Evolutionary conservation across 2,888 invertebrate genomes (phyloP), one percentile per base, ranked within the genome.

Genomic region (Caenorhabditis virilis): DNA sequence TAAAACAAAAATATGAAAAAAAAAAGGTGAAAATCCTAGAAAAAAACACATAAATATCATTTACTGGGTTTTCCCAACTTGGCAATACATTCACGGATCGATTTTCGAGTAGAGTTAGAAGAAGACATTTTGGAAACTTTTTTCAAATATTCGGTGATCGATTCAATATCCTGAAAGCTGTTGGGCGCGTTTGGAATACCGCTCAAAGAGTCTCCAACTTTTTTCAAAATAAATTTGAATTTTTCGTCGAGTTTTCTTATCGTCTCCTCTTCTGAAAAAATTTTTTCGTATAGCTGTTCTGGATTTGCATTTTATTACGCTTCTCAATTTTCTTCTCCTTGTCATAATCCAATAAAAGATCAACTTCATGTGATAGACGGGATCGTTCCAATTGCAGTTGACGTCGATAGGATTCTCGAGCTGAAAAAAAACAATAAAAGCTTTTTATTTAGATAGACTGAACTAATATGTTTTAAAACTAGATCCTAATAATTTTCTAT

Each of bases 281-380:
- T 22, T 18, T 23, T 30, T 30, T 30, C n/a, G n/a, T n/a, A n/a
- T n/a, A n/a, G n/a, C n/a, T n/a, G n/a, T n/a, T n/a, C n/a, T n/a
- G 13, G 13, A 30, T 30, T 30, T 30, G 13, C 6, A 30, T 30
- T 30, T 41, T 18, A 7, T 42, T 23, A 62, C 62, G 64, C 20
- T 64, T 39, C 23, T 47, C 39, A 42, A 64, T 50, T 9, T 43
- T 41, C 0, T 46, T 41, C 13, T 58, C 58, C 22, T 42, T 18
- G 22, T 64, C 54, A 30, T 58, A 54, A 13, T 58, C 47, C 11
- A 47, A 20, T 6, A 64, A 27, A 20, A 58, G 54, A 20, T 64
- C 64, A 27, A 64, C 27, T 46, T 64, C 64, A 38, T 64, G 58
- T 35, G 54, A 57, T 30, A 64, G 27, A 36, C 50, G 50, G 1